Evolutionary conservation across 2,113 vertebrate genomes (phyloP), one percentile per base, ranked within the genome.

Genomic region (Oceanites oceanicus): DNA sequence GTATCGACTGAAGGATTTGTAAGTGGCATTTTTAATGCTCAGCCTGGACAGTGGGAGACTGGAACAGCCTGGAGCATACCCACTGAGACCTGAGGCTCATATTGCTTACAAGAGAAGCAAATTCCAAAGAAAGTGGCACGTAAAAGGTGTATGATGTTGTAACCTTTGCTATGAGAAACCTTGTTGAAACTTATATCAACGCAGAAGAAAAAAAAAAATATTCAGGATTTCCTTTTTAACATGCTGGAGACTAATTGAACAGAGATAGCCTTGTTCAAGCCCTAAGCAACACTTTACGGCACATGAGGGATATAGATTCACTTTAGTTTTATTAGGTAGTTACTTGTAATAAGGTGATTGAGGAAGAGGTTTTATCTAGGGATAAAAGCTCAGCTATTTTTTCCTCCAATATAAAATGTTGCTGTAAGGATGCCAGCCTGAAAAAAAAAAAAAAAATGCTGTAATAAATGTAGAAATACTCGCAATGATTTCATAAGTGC

Each of bases 321-420:
- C 70, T 92, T 78, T 75, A 87, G 74, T 92, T 91, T 90, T 82
- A 95, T 85, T 79, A 94, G 38, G 36, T 20, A 70, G 38, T 82
- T 91, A 91, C 38, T 89, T 62, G 70, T 92, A 92, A 89, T 55
- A 59, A 78, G 53, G 32, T 87, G 86, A 92, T 8, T 66, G 80
- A 91, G 12, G 30, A 92, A 87, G 70, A 85, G 10, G 45, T n/a
- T 94, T 97, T 68, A 82, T 25, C 70, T 76, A 73, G 50, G 30
- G 29, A 95, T 76, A 87, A 89, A 92, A 92, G 38, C 89, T 50
- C 68, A 87, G 62, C 68, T 87, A 40, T 42, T 82, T 82, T 66
- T 58, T 47, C 42, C 49, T 85, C 50, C 53, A 86, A 23, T 45
- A 66, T 30, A 82, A 91, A 91, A 75, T 2, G 10, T 7, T 82